Evolutionary conservation across 2,113 vertebrate species (phyloP), one percentile per base, ranked within the genome.

Genomic region (Paedocypris sp.): DNA sequence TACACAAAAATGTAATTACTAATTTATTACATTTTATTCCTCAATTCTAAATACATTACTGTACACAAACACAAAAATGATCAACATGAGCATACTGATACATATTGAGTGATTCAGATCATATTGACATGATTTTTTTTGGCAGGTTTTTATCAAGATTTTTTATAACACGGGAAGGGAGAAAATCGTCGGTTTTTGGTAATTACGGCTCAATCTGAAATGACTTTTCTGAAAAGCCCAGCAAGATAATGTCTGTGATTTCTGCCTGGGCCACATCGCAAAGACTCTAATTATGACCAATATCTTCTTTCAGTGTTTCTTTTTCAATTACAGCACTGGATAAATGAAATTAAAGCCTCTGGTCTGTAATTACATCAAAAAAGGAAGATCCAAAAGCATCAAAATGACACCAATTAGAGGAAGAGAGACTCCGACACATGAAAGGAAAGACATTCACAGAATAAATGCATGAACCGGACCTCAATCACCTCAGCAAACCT

Each of bases 271-370:
- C 41, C 43, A 18, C 9, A 57, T 12, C 32, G 39, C 52, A 56
- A 43, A 57, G 51, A 68, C 49, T 57, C 45, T 68, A 62, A 57
- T 68, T 68, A 58, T 43, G 48, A 60, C 28, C 60, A 41, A 51
- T 57, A 58, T 32, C 29, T 51, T 52, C 23, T 31, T 66, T 52
- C 26, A 52, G 4, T 42, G n/a, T 41, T 39, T 35, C 53, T 58
- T 52, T 57, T 54, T 59, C 51, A 60, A 60, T 58, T 33, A 68
- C n/a, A 52, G 19, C 33, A 38, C 42, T 19, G 41, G 26, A 13
- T 12, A 43, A 25, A 59, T 33, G 29, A n/a, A 47, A 64, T 35
- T 41, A 52, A 39, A 58, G 54, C 47, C 8, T 36, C 38, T 18
- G 42, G 42, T 32, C 48, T 60, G 47, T 67, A 43, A 64, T 73